Evolutionary conservation across 1,140 invertebrate species (phyloP).

Genomic region (Polypedilum pembai): DNA sequence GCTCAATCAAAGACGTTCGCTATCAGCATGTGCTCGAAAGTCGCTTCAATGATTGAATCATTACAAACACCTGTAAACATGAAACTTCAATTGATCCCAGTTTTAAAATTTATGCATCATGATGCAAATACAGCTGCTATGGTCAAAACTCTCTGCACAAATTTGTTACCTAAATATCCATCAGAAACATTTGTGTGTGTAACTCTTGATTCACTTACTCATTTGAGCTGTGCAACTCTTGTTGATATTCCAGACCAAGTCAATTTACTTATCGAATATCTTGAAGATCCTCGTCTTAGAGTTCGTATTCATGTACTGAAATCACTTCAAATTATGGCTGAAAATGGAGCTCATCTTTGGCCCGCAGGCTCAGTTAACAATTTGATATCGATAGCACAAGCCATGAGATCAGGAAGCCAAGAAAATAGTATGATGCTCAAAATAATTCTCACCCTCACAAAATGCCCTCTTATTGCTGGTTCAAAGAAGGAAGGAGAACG

Average conservation of each 20-base stretch:
- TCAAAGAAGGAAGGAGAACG: constrained; percentile 45
- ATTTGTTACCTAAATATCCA: constrained; percentile 78
- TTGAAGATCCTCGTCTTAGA: constrained; percentile 53
- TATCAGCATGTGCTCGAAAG: constrained; percentile 91
- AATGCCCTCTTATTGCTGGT: constrained; percentile 49
- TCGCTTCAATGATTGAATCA: constrained; percentile 90
- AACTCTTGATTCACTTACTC: constrained; percentile 79
- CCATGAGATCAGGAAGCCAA: constrained; percentile 34
- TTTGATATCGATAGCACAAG: constrained; percentile 46
- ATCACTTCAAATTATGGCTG: constrained; percentile 66
- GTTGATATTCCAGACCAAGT: constrained; percentile 87
- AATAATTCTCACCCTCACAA: constrained; percentile 49
- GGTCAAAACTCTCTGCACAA: constrained; percentile 72
- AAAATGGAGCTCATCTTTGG: constrained; percentile 74
- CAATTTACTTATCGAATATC: constrained; percentile 46
- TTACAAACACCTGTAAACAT: constrained; percentile 84
- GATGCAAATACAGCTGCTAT: constrained; percentile 74
- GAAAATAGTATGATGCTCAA: constrained; percentile 41
- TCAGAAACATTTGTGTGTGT: constrained; percentile 79
- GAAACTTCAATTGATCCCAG: constrained; percentile 83
- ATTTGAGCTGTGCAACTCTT: constrained; percentile 78
- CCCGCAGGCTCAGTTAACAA: constrained; percentile 58
- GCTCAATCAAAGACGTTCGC: constrained; percentile 90
- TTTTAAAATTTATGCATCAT: constrained; percentile 91
- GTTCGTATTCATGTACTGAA: constrained; percentile 68